Conservation (phyloP, 2,113 vertebrate genomes). For the Nannospalax galili region DNA sequence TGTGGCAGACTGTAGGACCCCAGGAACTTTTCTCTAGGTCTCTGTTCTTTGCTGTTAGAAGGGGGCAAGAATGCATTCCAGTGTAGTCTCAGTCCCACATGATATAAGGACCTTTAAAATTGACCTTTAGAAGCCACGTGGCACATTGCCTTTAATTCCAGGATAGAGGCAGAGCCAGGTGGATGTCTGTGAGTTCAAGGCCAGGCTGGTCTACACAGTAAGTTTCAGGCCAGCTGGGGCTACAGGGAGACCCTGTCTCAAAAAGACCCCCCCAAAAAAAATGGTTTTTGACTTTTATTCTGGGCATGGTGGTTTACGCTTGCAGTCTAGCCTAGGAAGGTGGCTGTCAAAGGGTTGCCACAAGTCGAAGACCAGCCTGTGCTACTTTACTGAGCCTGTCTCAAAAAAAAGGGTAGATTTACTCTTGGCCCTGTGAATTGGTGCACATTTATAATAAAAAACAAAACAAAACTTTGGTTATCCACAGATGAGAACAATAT, state of each 20-base stretch:
- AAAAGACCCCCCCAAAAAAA: too few species aligned
- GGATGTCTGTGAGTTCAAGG: too few species aligned
- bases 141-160: too few species aligned
- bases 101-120: too few species aligned
- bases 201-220: too few species aligned
- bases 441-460: not conserved
- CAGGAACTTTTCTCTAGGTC: not conserved
- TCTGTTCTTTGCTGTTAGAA: slow-evolving; percentile 1
- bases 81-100: too few species aligned
- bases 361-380: not conserved
- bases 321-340: too few species aligned
- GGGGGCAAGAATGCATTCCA: too few species aligned
- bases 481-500: not conserved
- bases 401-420: not conserved
- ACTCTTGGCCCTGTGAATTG: not conserved
- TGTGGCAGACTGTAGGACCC: not conserved
- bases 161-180: too few species aligned
- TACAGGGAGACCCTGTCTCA: too few species aligned
- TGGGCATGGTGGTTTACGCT: not conserved
- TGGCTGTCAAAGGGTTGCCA: too few species aligned
- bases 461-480: not conserved
- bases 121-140: not conserved
- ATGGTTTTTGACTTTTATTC: not conserved
- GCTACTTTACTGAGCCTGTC: not conserved
- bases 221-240: too few species aligned